Evolutionary conservation across 2,797 vertebrate species (phyloP).

Genomic region (Pangasius mekongensis): DNA sequence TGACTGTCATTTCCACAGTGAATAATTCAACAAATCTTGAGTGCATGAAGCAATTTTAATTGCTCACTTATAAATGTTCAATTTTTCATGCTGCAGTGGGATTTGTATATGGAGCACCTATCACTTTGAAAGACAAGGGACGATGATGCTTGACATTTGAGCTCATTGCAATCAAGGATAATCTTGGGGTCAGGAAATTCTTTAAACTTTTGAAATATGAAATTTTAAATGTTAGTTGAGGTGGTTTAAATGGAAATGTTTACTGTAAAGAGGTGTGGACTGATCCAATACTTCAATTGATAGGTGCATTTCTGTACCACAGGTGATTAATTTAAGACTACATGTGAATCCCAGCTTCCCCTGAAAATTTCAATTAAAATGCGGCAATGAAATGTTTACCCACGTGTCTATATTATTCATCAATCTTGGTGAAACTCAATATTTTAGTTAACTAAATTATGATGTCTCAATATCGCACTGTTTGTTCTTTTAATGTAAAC

Average conservation of each 20-base stretch:
- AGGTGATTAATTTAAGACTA: background rate
- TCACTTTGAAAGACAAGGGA: constrained; percentile 3
- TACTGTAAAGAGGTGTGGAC: background rate
- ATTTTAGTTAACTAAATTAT: background rate
- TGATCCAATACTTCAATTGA: background rate
- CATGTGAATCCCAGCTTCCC: background rate
- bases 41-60: background rate
- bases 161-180: background rate
- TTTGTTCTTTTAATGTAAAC: background rate
- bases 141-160: background rate
- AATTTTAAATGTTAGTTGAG: constrained; percentile 4
- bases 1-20: background rate
- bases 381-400: background rate
- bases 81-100: background rate
- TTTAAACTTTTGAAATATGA: constrained; percentile 1
- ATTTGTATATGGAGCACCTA: background rate
- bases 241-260: constrained; percentile 11
- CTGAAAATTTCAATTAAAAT: background rate
- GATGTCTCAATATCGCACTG: background rate
- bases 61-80: constrained; percentile 11
- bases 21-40: background rate
- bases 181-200: background rate
- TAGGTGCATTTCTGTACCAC: background rate
- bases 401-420: background rate
- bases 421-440: background rate